Evolutionary conservation across 2,113 vertebrate genomes (phyloP).

Genomic region (Marmota flaviventris): DNA sequence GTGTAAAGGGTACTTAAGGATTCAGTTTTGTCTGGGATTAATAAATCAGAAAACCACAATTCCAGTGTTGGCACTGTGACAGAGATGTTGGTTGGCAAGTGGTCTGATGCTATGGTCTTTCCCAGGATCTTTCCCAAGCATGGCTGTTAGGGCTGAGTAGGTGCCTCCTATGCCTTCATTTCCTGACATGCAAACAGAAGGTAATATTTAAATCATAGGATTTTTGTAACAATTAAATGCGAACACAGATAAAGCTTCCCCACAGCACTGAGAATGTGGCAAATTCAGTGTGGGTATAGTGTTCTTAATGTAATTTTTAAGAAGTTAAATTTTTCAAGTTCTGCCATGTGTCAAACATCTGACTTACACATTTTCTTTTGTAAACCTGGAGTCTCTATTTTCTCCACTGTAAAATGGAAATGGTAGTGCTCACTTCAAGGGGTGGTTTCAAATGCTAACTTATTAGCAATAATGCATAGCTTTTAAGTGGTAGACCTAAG

Average conservation of each 20-base stretch:
- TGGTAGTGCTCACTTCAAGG: background rate
- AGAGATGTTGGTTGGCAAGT: background rate
- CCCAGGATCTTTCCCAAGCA: background rate
- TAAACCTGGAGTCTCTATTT: background rate
- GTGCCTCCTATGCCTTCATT: background rate
- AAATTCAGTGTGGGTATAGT: background rate
- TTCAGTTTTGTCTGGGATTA: background rate
- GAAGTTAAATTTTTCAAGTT: background rate
- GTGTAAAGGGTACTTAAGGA: background rate
- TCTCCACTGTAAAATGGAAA: background rate
- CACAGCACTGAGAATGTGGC: rapidly evolving
- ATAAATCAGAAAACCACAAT: background rate
- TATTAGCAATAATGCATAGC: background rate
- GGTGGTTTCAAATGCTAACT: background rate
- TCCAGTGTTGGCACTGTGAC: rapidly evolving
- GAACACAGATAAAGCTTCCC: background rate
- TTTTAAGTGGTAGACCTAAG: background rate
- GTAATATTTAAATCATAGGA: background rate
- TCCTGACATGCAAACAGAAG: background rate
- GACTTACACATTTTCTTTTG: background rate
- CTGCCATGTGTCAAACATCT: background rate
- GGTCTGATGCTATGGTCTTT: background rate
- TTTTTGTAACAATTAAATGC: background rate
- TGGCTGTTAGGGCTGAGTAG: background rate
- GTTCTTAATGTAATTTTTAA: background rate